Evolutionary conservation across 2,113 vertebrate species (phyloP), one percentile per base, ranked within the genome.

Genomic region (Procavia capensis): DNA sequence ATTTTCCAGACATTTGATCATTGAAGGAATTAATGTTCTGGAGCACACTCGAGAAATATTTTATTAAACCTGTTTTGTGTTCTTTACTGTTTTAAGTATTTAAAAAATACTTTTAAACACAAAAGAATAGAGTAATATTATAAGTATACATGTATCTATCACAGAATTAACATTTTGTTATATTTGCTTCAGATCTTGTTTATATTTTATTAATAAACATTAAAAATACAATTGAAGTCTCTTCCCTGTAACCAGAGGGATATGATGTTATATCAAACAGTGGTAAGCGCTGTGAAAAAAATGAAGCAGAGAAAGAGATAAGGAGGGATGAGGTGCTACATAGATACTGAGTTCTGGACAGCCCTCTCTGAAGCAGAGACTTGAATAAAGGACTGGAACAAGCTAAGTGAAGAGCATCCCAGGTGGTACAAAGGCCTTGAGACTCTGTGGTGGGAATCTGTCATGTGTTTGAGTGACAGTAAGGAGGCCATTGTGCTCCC

Each of bases 61-160:
- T 80, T 41, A 54, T 54, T 54, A 54, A 11, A 54, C 50, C 50
- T 54, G 8, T 83, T 41, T 79, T 84, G 29, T 92, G 92, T 20
- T 87, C 50, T 85, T 92, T 90, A 82, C 43, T 64, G 74, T 85
- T 91, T 78, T 74, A 54, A 90, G 20, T 93, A 68, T 86, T 88
- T 87, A n/a, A 36, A 83, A 79, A 93, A 80, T 86, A 86, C 3
- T 70, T 81, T 59, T 47, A 89, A 81, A 31, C 24, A 91, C 31
- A 82, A n/a, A 82, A n/a, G 6, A 76, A 45, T 45, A 85, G 41
- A 66, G 13, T 59, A n/a, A 34, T 22, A 22, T 17, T 61, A 36
- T 36, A 81, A 85, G 45, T 70, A 41, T 84, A n/a, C 24, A 24
- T 54, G 17, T 34, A 54, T 91, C 59, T 54, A 43, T 85, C 75